Conservation (phyloP, 2,888 invertebrate genomes). For the Dryadula phaetusa region DNA sequence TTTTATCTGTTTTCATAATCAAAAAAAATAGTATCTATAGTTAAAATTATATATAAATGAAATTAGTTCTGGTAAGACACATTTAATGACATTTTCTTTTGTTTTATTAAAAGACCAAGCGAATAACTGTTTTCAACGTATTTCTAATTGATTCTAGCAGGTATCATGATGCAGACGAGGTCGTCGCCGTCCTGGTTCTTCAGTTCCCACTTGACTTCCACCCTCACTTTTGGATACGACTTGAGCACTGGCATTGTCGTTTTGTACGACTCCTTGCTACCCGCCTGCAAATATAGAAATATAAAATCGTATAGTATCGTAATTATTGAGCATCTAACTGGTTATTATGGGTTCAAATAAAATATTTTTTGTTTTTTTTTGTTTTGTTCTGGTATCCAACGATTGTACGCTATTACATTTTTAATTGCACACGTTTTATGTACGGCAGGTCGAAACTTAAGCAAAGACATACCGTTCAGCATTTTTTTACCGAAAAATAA, state of each 20-base stretch:
- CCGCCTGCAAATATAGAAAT: no score
- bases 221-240: slow-evolving; percentile 88
- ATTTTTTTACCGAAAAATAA: no score
- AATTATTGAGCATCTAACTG: no score
- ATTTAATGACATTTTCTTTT: background rate
- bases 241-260: slow-evolving; percentile 85
- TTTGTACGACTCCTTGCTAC: slow-evolving; percentile 73
- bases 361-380: no score
- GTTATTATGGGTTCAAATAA: no score
- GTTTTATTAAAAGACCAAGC: background rate
- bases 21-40: background rate
- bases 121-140: background rate
- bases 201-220: slow-evolving; percentile 90
- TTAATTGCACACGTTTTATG: no score
- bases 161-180: slow-evolving; percentile 88
- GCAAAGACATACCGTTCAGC: no score
- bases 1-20: background rate
- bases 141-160: slow-evolving; percentile 84
- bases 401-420: no score
- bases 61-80: slow-evolving; percentile 5
- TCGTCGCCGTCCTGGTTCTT: slow-evolving; percentile 84
- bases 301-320: no score
- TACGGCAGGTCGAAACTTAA: no score
- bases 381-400: no score
- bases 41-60: background rate